Evolutionary conservation across 1,140 invertebrate species (phyloP), one percentile per base, ranked within the genome.

Genomic region (Caenorhabditis inopinata): DNA sequence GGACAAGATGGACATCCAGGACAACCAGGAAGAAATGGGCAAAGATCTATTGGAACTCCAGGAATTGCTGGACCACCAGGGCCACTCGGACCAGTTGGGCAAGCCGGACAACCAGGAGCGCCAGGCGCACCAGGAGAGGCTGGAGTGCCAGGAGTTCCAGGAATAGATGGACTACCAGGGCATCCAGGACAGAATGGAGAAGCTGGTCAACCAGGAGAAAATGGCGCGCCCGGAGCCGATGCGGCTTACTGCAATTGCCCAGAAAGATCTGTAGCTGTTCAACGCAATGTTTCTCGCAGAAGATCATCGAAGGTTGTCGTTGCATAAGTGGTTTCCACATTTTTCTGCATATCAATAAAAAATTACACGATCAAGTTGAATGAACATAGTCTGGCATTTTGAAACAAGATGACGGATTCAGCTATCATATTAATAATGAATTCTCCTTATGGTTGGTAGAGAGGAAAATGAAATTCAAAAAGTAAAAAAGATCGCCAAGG

Each of bases 161-260:
- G 79, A 74, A 21, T 27, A 29, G 45, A 51, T 29, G 79, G 74
- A 27, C 29, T 49, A 21, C 73, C 79, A 42, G 79, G 79, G 42
- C 27, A 45, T 1, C 29, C 45, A n/a, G 79, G 79, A 74, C 49
- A 46, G 21, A 32, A 79, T 25, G 77, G 77, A 53, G 48, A 35
- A 12, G 47, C 76, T 32, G 76, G 76, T 23, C 7, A 16, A 12
- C 48, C 47, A 21, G 76, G 76, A 77, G 29, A 53, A 23, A 32
- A 45, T 58, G 76, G 76, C 25, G 25, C 18, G 23, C 76, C 76
- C 12, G 76, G 76, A 77, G 9, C 29, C 48, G 76, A 77, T 42
- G 76, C 48, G 21, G 76, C 48, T 38, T 77, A 77, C 49, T 77
- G 76, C n/a, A 48, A 48, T 21, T 77, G 76, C 46, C 76, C 76